A percentile compares a stretch with the other conserved stretches of the same genome.
Conservation (phyloP, 2,888 invertebrate species). For the Congeria kusceri region DNA sequence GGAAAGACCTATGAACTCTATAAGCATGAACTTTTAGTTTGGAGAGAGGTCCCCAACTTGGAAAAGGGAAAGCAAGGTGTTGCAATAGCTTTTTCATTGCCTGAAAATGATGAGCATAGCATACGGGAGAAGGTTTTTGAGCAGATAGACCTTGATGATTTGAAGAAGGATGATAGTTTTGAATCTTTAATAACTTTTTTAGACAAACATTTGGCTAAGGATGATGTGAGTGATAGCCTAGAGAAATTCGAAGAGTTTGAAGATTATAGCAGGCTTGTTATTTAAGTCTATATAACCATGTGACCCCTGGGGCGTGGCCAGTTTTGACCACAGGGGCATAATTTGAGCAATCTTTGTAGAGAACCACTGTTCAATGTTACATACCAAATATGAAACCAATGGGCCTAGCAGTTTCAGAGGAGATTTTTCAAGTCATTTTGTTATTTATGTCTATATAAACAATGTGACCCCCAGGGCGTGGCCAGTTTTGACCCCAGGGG, state of each 20-base stretch:
- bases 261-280: too few species aligned
- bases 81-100: slow-evolving; percentile 51
- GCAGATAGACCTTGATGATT: slow-evolving; percentile 41
- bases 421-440: too few species aligned
- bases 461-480: too few species aligned
- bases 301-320: too few species aligned
- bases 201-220: slow-evolving; percentile 55
- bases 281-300: too few species aligned
- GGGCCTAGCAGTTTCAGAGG: too few species aligned
- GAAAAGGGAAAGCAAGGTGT: slow-evolving; percentile 45
- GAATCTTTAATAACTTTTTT: slow-evolving; percentile 45
- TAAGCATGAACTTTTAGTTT: slow-evolving; percentile 35
- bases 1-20: slow-evolving; percentile 10
- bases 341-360: too few species aligned
- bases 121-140: slow-evolving; percentile 62
- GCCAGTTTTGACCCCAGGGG: too few species aligned
- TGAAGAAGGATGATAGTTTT: slow-evolving; percentile 52
- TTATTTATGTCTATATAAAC: too few species aligned
- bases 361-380: too few species aligned
- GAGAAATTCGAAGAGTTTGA: slow-evolving; percentile 61
- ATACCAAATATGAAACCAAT: too few species aligned
- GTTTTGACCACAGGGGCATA: too few species aligned
- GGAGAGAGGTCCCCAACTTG: slow-evolving; percentile 54
- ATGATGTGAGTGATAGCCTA: slow-evolving; percentile 59
- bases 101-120: slow-evolving; percentile 41